Evolutionary conservation across 2,888 invertebrate species (phyloP).

Genomic region (Apamea sordens): DNA sequence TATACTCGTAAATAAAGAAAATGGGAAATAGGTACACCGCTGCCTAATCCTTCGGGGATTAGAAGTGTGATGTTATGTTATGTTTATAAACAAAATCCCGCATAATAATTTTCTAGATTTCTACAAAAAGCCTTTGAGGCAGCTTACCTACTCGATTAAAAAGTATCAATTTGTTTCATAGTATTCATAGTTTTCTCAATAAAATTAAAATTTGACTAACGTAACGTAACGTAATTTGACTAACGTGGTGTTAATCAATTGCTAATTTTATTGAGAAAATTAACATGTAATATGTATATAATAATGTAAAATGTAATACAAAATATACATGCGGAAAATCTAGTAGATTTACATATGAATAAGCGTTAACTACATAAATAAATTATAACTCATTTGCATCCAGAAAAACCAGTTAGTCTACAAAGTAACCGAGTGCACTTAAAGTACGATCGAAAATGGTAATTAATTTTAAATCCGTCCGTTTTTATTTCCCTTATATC

Average conservation of each 20-base stretch:
- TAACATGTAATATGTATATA: no score
- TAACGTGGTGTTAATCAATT: no score
- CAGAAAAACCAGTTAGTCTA: background rate
- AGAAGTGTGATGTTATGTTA: background rate
- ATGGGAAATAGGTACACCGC: background rate
- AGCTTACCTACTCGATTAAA: background rate
- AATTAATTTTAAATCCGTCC: background rate
- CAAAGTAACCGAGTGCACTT: background rate
- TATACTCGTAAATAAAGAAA: background rate
- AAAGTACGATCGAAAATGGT: background rate
- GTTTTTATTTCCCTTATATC: conserved; percentile 27
- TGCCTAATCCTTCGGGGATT: background rate
- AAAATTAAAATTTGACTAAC: background rate
- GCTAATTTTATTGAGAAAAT: no score
- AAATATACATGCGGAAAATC: background rate
- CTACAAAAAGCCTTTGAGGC: background rate
- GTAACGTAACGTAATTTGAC: background rate
- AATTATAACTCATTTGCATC: background rate
- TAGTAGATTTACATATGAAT: background rate
- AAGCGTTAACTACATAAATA: background rate
- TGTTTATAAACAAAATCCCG: background rate
- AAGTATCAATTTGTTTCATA: background rate
- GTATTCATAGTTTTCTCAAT: background rate
- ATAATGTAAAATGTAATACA: background rate
- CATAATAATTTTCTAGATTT: background rate